phyloP scores from a whole-genome alignment of 2,113 vertebrate genomes.

The Hassar affinis region DNA sequence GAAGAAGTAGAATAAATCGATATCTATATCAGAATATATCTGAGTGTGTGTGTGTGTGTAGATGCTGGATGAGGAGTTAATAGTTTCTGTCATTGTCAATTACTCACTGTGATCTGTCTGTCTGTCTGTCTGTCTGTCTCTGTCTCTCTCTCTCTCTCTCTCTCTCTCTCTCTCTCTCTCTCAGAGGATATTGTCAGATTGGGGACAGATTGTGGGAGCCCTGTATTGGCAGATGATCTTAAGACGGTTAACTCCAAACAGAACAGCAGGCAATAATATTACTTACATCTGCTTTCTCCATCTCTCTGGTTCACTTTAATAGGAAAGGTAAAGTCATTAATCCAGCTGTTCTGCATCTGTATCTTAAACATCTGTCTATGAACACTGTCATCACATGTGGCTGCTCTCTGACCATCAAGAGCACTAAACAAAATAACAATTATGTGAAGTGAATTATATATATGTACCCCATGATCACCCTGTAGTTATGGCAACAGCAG shows the following conservation, averaged over 20 bases:
- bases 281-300: background rate
- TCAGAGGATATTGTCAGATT: background rate
- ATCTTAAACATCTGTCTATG: conserved; percentile 21
- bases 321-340: background rate
- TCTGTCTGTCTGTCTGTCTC: background rate
- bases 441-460: background rate
- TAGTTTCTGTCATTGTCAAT: conserved; percentile 16
- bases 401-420: background rate
- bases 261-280: background rate
- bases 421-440: background rate
- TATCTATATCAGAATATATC: no score
- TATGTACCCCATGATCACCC: background rate
- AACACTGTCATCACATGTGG: background rate
- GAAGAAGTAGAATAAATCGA: no score
- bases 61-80: conserved; percentile 2
- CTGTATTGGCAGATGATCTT: background rate
- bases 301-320: background rate
- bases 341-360: conserved; percentile 6
- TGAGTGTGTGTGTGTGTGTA: conserved; percentile 1
- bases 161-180: conserved; percentile 16
- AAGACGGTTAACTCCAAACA: background rate
- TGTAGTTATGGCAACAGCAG: conserved; percentile 17
- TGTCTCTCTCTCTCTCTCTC: background rate
- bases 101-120: background rate
- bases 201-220: conserved; percentile 12